Evolutionary conservation across 2,888 invertebrate genomes (phyloP).

Genomic region (Lepidochitona cinerea): DNA sequence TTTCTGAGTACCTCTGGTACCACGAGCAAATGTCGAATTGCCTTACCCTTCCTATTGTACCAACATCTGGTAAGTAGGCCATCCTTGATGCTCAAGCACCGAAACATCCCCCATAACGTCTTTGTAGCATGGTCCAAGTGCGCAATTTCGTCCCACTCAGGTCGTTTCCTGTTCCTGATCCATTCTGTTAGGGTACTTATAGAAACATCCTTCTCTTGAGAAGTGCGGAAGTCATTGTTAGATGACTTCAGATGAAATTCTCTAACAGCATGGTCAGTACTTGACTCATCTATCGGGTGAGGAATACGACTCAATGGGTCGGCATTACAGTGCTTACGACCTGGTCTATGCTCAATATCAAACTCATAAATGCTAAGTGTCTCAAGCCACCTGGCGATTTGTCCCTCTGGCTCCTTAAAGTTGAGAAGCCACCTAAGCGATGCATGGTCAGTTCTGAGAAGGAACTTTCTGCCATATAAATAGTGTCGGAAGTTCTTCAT

Average conservation of each 20-base stretch:
- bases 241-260: too few relatives aligned
- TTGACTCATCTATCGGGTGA: too few relatives aligned
- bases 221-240: neutral
- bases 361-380: constrained; percentile 3
- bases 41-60: neutral
- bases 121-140: neutral
- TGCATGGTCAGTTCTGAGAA: constrained; percentile 24
- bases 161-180: neutral
- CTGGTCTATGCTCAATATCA: neutral
- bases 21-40: neutral
- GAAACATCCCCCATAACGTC: neutral
- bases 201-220: neutral
- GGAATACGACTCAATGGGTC: too few relatives aligned
- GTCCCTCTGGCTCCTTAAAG: constrained; percentile 21
- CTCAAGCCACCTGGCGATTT: constrained; percentile 21
- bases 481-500: constrained; percentile 24
- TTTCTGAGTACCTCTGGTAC: neutral
- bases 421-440: constrained; percentile 19
- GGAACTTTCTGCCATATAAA: constrained; percentile 21
- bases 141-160: neutral
- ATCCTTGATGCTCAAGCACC: neutral
- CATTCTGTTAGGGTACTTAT: neutral
- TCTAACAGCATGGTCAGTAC: too few relatives aligned
- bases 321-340: neutral
- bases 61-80: neutral